Evolutionary conservation across 2,797 vertebrate genomes (phyloP).

Genomic region (Fistularia commersonii): DNA sequence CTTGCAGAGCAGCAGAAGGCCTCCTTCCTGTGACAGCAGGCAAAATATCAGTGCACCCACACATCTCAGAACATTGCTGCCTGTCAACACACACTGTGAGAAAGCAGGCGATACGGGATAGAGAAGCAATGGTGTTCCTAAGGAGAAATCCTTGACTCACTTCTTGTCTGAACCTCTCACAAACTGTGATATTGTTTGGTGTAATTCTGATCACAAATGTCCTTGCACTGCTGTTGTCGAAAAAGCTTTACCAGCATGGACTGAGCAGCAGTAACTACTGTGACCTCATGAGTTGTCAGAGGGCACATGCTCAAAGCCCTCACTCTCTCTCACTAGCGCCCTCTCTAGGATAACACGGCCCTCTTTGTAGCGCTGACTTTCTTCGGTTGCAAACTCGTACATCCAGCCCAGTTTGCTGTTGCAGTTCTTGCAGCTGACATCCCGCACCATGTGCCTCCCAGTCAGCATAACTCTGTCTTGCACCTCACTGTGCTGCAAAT

Average conservation of each 20-base stretch:
- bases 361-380: slow-evolving; percentile 97
- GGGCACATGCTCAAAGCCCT: slow-evolving; percentile 92
- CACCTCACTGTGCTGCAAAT: slow-evolving; percentile 95
- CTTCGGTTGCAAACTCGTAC: slow-evolving; percentile 97
- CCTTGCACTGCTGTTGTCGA: slow-evolving; percentile 33
- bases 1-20: no score
- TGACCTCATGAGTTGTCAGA: slow-evolving; percentile 87
- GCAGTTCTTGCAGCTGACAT: slow-evolving; percentile 99
- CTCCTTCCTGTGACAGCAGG: no score
- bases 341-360: slow-evolving; percentile 95
- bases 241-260: slow-evolving; percentile 20
- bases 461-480: slow-evolving; percentile 98
- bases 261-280: neutral
- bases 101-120: slow-evolving; percentile 19
- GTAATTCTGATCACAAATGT: slow-evolving; percentile 37
- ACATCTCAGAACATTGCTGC: slow-evolving; percentile 6
- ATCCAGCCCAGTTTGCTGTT: slow-evolving; percentile 98
- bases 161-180: slow-evolving; percentile 13
- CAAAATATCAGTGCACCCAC: no score
- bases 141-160: neutral
- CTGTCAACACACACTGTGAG: slow-evolving; percentile 8
- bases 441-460: slow-evolving; percentile 95
- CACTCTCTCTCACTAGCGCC: slow-evolving; percentile 92
- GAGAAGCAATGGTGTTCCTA: slow-evolving; percentile 19
- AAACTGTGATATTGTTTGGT: slow-evolving; percentile 30